Evolutionary conservation across 2,888 invertebrate species (phyloP).

Genomic region (Melanostoma mellinum): DNA sequence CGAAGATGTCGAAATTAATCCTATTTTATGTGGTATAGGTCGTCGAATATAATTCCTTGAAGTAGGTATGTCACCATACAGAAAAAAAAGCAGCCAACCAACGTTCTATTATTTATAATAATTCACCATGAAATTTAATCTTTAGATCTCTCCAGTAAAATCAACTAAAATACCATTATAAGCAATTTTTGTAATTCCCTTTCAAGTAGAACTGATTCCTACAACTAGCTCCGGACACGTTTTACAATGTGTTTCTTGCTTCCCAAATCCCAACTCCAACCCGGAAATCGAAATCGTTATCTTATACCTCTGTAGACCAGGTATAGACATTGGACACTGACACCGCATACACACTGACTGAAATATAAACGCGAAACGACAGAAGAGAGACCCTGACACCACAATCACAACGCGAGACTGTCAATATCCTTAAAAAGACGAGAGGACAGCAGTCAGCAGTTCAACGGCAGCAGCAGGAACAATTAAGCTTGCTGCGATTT

Average conservation of each 20-base stretch:
- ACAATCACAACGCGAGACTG: conserved; percentile 51
- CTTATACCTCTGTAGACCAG: background rate
- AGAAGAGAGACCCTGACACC: conserved; percentile 23
- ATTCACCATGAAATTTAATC: too few species aligned
- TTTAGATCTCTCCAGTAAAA: too few species aligned
- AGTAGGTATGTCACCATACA: too few species aligned
- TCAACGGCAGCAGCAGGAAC: conserved; percentile 13
- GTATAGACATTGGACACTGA: background rate
- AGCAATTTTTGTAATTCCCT: conserved; percentile 61
- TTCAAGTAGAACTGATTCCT: background rate
- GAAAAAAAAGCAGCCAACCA: too few species aligned
- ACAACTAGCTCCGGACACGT: background rate
- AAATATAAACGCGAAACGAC: background rate
- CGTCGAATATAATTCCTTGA: too few species aligned
- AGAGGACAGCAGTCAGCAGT: conserved; percentile 1
- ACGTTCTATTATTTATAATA: too few species aligned
- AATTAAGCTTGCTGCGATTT: conserved; percentile 34
- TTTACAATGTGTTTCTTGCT: too few species aligned
- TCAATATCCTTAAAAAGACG: conserved; percentile 41
- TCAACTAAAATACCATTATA: conserved; percentile 46
- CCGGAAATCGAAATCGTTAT: too few species aligned
- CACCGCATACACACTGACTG: background rate
- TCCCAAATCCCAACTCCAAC: too few species aligned
- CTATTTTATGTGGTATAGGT: too few species aligned
- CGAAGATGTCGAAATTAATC: too few species aligned